Percentiles rank a stretch among this genome's conserved stretches.
Conservation (phyloP, 2,113 vertebrate genomes). For the Neodontobutis hainanensis region DNA sequence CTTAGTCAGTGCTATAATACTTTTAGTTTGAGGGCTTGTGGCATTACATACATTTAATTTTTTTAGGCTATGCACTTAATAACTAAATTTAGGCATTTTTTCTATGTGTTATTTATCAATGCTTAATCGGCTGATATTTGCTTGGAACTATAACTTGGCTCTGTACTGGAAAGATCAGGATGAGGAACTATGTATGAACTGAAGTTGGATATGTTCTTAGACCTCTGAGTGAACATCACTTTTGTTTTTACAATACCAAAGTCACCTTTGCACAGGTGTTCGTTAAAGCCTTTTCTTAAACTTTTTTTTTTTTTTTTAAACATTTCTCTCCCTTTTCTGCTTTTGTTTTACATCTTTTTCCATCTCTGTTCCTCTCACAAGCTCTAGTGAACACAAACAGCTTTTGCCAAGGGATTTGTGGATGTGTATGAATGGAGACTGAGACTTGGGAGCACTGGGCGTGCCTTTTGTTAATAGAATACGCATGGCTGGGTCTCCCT, state of each 20-base stretch:
- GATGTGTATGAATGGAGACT: conserved; percentile 70
- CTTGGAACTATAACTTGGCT: no score
- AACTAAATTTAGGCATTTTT: no score
- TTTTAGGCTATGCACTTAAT: no score
- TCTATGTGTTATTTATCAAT: no score
- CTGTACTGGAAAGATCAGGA: no score
- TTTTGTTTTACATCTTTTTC: conserved; percentile 33
- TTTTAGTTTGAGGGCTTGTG: no score
- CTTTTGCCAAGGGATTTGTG: conserved; percentile 73
- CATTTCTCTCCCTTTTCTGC: conserved; percentile 22
- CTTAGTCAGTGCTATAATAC: no score
- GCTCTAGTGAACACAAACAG: conserved; percentile 77
- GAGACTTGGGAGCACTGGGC: conserved; percentile 68
- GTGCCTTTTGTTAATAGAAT: conserved; percentile 80
- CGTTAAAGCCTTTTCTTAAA: conserved; percentile 27
- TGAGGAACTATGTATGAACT: no score
- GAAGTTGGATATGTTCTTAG: no score
- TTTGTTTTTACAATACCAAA: neutral
- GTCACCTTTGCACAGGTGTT: conserved; percentile 23
- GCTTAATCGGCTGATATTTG: no score
- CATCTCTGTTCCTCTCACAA: conserved; percentile 54
- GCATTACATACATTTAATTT: no score
- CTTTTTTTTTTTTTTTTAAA: conserved; percentile 41
- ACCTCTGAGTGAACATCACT: no score
- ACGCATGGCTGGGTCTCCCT: conserved; percentile 72